These are phyloP conservation scores for Coregonus ussuriensis DNA, from an alignment of 2,797 vertebrate genomes.

Conservation along the genomic window DNA sequence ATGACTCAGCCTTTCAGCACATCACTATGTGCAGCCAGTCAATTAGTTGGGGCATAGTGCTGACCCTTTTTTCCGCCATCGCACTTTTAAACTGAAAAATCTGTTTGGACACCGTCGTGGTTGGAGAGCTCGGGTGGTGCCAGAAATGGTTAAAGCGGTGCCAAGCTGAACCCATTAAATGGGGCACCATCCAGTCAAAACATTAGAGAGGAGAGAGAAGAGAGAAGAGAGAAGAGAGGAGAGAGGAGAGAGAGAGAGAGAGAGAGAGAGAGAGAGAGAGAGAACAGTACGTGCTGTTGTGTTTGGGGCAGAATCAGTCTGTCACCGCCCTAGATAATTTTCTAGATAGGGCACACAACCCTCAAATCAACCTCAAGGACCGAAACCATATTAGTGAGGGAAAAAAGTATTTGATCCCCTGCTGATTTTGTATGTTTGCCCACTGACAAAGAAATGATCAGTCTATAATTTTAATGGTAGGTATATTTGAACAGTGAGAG, in stretches of 20 bases:
- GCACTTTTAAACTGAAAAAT: constrained; percentile 39
- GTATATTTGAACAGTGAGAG: no score
- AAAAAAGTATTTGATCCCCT: no score
- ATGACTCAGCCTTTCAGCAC: constrained; percentile 52
- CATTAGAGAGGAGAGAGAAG: neutral
- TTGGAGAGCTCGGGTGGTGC: constrained; percentile 35
- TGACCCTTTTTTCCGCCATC: constrained; percentile 46
- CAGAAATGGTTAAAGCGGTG: constrained; percentile 51
- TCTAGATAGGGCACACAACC: no score
- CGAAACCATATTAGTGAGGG: no score
- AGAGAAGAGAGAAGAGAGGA: no score
- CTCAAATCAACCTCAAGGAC: no score
- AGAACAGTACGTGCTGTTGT: constrained; percentile 4
- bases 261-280: constrained; percentile 22
- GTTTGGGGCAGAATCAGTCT: no score
- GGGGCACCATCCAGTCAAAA: constrained; percentile 50
- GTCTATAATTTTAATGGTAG: no score
- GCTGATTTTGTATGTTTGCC: no score
- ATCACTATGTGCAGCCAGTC: constrained; percentile 40
- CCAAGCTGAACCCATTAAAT: constrained; percentile 56
- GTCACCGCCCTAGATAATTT: no score
- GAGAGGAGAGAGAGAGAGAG: no score
- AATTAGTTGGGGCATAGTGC: constrained; percentile 46
- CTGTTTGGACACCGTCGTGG: constrained; percentile 40
- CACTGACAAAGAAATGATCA: no score